Percentiles rank a stretch among this genome's conserved stretches.
Conservation (phyloP, 1,140 invertebrate genomes). For the Pinna nobilis region DNA sequence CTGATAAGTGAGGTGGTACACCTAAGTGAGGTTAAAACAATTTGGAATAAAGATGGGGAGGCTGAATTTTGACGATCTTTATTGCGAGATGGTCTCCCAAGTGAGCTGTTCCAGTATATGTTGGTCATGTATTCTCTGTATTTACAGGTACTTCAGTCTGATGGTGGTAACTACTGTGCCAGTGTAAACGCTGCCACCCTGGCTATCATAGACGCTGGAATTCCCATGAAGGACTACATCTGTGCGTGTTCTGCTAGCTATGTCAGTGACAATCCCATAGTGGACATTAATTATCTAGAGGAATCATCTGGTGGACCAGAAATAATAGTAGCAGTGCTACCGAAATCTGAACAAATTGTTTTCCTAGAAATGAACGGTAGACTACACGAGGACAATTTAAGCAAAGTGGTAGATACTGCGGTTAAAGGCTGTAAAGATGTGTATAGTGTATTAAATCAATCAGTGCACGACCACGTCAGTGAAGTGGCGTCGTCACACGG, state of each 20-base stretch:
- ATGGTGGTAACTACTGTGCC: slow-evolving; percentile 93
- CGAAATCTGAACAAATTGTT: slow-evolving; percentile 82
- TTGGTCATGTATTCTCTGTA: not conserved
- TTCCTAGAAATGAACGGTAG: slow-evolving; percentile 91
- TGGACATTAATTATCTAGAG: slow-evolving; percentile 81
- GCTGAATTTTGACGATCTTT: too few species aligned
- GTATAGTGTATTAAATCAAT: slow-evolving; percentile 85
- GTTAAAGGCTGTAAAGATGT: slow-evolving; percentile 93
- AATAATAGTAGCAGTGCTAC: slow-evolving; percentile 87
- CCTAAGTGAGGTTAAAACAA: too few species aligned
- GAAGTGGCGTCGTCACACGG: slow-evolving; percentile 51
- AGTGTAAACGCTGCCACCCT: slow-evolving; percentile 94
- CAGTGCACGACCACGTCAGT: slow-evolving; percentile 85
- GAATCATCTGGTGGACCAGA: slow-evolving; percentile 78
- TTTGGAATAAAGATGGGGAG: too few species aligned
- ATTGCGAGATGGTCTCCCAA: too few species aligned
- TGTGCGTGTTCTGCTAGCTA: slow-evolving; percentile 85
- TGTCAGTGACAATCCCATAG: slow-evolving; percentile 82
- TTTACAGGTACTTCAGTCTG: slow-evolving; percentile 81
- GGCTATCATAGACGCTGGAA: slow-evolving; percentile 97
- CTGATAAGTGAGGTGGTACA: too few species aligned
- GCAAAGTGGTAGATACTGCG: slow-evolving; percentile 87
- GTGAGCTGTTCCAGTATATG: too few species aligned
- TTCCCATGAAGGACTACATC: slow-evolving; percentile 89
- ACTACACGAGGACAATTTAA: slow-evolving; percentile 92